Evolutionary conservation across 2,797 vertebrate species (phyloP), one percentile per base, ranked within the genome.

Genomic region (Sebastes oblongus): DNA sequence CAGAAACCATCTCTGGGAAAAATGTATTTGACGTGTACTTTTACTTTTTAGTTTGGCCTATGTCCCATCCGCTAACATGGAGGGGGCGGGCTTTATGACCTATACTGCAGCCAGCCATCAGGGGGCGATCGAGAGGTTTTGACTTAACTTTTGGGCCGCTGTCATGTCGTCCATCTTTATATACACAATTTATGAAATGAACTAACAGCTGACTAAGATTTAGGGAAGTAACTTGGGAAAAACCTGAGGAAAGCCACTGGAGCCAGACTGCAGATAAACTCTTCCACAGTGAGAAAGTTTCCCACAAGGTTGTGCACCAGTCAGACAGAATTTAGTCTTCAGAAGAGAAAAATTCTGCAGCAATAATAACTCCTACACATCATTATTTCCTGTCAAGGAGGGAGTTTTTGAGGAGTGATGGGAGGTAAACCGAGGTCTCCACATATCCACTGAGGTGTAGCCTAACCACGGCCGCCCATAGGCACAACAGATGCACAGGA

Each of bases 401-500:
- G 74, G 75, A 42, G 50, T 36, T 67, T 73, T 73, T 61, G 10
- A 80, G 16, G 60, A 75, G 20, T 22, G 50, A 75, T 75, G 66
- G 9, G 34, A 3, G 78, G 62, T 80, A 68, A 86, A 66, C 75
- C 75, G 39, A 71, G 84, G 77, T 82, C 75, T 75, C 56, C 4
- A n/a, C 42, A 79, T 36, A 71, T 71, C 56, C 64, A 54, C 60
- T 11, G 66, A 82, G 75, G 42, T 84, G 72, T 18, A 77, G 42
- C 34, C 30, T 50, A 24, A 73, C 69, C 77, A 64, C 24, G 1
- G 25, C 54, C 32, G 68, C 24, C 67, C 34, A 77, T 18, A 54
- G 80, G 20, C 56, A 77, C 67, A 81, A 67, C 73, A 87, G 78
- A 81, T 69, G 36, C 71, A 80, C 73, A 76, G 81, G 86, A 84